These are phyloP conservation scores for Micromys minutus DNA, from an alignment of 2,113 vertebrate genomes.

Conservation along the genomic window DNA sequence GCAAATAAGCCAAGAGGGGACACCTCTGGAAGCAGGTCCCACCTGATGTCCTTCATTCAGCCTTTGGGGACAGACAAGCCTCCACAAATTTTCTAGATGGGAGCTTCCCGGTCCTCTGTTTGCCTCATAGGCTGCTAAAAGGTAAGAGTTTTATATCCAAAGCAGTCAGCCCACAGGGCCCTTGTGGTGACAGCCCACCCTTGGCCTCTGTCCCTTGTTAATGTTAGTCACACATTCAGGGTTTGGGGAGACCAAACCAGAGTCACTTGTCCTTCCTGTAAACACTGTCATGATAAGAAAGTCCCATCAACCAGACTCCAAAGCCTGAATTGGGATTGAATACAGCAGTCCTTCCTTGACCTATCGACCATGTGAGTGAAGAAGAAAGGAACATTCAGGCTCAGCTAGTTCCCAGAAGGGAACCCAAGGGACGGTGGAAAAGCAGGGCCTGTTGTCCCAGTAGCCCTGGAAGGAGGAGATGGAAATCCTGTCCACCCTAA, in stretches of 20 bases:
- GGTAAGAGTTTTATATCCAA: background rate
- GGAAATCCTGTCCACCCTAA: background rate
- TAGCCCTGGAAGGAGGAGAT: background rate
- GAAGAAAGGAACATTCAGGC: fast-evolving
- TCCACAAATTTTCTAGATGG: conserved; percentile 18
- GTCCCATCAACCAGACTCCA: fast-evolving
- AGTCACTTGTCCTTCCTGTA: background rate
- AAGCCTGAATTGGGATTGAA: background rate
- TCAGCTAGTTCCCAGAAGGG: background rate
- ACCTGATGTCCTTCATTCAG: background rate
- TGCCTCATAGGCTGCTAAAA: background rate
- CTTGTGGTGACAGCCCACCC: fast-evolving
- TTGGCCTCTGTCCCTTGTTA: too few relatives aligned
- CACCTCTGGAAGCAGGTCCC: background rate
- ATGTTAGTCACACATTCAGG: background rate
- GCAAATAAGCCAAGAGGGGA: fast-evolving
- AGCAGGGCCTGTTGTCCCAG: background rate
- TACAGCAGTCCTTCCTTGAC: background rate
- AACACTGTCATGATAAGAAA: background rate
- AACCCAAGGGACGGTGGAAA: background rate
- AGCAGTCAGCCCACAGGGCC: background rate
- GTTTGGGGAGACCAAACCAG: background rate
- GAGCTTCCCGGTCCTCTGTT: background rate
- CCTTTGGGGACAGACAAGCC: background rate
- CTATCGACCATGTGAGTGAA: background rate